Conservation (phyloP, 2,113 vertebrate genomes). For the Turnix velox region DNA sequence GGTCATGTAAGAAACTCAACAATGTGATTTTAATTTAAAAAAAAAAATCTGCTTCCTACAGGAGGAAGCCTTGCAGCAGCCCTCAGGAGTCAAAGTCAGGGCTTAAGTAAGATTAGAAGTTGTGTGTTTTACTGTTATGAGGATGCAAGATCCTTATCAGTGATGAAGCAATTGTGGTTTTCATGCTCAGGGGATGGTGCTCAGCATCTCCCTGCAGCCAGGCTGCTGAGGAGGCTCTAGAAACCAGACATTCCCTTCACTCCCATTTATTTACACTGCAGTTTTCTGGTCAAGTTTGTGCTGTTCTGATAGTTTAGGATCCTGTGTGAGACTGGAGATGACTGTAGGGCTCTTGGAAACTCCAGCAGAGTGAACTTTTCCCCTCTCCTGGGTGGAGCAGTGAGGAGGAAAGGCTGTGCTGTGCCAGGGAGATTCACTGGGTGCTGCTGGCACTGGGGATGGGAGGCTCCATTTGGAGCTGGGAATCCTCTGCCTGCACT, state of each 20-base stretch:
- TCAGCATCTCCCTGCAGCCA: rapidly evolving
- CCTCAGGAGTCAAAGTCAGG: rapidly evolving
- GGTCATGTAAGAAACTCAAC: background rate
- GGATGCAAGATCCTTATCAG: background rate
- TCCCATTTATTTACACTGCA: background rate
- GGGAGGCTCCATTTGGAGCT: background rate
- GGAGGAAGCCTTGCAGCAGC: background rate
- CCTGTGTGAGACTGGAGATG: rapidly evolving
- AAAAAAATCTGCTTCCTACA: background rate
- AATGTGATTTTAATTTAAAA: too few relatives aligned
- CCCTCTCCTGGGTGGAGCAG: background rate
- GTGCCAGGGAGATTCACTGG: rapidly evolving
- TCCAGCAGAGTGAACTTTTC: background rate
- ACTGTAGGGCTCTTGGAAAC: background rate
- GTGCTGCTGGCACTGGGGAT: background rate
- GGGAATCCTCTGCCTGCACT: background rate
- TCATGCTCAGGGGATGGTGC: background rate
- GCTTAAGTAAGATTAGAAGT: background rate
- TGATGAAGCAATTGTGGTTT: background rate
- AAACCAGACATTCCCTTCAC: background rate
- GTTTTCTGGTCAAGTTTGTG: background rate
- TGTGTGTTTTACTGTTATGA: background rate
- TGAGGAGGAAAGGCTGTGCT: background rate
- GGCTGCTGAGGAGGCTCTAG: background rate
- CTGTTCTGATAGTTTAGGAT: background rate